phyloP scores from a whole-genome alignment of 30 jellyfish, hydroid and myxozoan species.

The Hydractinia symbiolongicarpus region DNA sequence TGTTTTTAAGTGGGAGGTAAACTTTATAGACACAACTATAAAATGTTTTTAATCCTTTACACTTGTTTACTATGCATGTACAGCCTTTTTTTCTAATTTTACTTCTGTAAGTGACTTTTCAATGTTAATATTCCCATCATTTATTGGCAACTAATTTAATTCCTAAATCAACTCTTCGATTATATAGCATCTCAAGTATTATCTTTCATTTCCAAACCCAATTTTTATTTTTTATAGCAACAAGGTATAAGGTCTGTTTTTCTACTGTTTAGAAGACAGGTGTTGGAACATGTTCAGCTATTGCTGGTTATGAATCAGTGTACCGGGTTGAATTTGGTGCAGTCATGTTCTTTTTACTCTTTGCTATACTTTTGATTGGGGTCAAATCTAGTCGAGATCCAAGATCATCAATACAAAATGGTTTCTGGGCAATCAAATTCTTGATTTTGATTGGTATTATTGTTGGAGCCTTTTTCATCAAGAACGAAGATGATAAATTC shows the following conservation, averaged over 20 bases:
- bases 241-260: constrained; percentile 33
- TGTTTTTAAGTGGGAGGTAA: too few species aligned
- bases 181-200: too few species aligned
- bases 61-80: too few species aligned
- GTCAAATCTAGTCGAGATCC: constrained; percentile 65
- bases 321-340: constrained; percentile 67
- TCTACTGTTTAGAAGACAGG: constrained; percentile 29
- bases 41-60: too few species aligned
- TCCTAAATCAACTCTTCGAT: too few species aligned
- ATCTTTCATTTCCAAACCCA: too few species aligned
- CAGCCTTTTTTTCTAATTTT: too few species aligned
- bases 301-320: constrained; percentile 76
- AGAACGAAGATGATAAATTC: constrained; percentile 24
- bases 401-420: constrained; percentile 76
- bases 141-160: too few species aligned
- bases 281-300: constrained; percentile 46
- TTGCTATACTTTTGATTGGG: constrained; percentile 58
- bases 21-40: too few species aligned
- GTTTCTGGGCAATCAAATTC: constrained; percentile 73
- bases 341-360: constrained; percentile 47
- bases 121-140: too few species aligned
- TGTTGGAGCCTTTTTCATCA: constrained; percentile 70
- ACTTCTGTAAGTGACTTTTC: too few species aligned
- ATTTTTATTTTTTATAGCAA: too few species aligned
- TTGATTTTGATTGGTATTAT: constrained; percentile 54